phyloP scores from a whole-genome alignment of 2,888 invertebrate genomes.

The Hirtodrosophila duncani region DNA sequence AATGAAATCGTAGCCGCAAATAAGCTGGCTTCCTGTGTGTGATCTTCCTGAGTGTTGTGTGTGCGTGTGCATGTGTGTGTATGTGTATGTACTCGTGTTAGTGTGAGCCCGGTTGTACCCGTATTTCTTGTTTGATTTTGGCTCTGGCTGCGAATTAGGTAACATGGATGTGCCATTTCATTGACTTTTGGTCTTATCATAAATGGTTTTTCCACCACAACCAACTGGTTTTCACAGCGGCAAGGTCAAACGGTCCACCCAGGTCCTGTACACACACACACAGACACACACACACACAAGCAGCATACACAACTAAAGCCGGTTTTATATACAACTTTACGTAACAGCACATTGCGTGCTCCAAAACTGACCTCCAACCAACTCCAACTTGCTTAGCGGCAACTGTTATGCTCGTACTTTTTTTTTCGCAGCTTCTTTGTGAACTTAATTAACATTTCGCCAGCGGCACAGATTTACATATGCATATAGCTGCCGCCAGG shows the following conservation, averaged over 20 bases:
- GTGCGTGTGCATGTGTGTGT: slow-evolving; percentile 5
- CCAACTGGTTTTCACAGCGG: slow-evolving; percentile 45
- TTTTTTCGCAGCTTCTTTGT: slow-evolving; percentile 36
- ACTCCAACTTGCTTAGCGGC: slow-evolving; percentile 69
- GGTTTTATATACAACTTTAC: slow-evolving; percentile 55
- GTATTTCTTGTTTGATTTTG: slow-evolving; percentile 57
- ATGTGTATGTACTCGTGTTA: slow-evolving; percentile 4
- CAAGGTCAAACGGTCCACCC: slow-evolving; percentile 53
- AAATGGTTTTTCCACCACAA: slow-evolving; percentile 34
- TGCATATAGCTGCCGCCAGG: slow-evolving; percentile 4
- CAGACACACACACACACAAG: background rate
- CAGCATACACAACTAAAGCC: slow-evolving; percentile 35
- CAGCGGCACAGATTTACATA: slow-evolving; percentile 38
- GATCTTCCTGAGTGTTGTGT: slow-evolving; percentile 45
- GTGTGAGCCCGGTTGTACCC: slow-evolving; percentile 25
- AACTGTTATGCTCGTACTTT: slow-evolving; percentile 24
- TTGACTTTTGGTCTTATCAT: slow-evolving; percentile 65
- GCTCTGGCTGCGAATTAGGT: slow-evolving; percentile 52
- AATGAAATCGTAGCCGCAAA: slow-evolving; percentile 14
- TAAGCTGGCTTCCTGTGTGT: slow-evolving; percentile 36
- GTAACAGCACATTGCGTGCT: slow-evolving; percentile 41
- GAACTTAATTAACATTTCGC: slow-evolving; percentile 60
- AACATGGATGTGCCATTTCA: slow-evolving; percentile 55
- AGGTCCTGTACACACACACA: slow-evolving; percentile 17
- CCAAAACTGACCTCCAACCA: slow-evolving; percentile 65